Evolutionary conservation across 2,888 invertebrate species (phyloP), one percentile per base, ranked within the genome.

Genomic region (Cynaeus angustus): DNA sequence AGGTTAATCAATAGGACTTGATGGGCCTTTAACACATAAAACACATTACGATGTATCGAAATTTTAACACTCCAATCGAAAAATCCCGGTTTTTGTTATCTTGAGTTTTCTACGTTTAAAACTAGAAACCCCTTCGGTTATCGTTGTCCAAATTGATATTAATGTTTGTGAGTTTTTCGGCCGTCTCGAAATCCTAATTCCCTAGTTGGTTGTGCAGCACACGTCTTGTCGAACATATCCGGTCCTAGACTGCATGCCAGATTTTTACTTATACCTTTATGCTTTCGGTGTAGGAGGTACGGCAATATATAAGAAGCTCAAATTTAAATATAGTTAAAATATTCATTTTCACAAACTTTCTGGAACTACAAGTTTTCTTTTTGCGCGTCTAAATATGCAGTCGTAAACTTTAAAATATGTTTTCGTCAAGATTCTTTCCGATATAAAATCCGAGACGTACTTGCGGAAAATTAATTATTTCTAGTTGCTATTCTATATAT

Each of bases 1-100:
- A 46, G 46, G 46, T 46, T 46, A 46, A 46, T 46, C 46, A 26
- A 46, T 46, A 46, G 46, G n/a, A 46, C 16, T 46, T 16, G 46
- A 13, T 33, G 33, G 3, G n/a, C 1, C n/a, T 37, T 6, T 6
- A 41, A 41, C 12, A 41, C 41, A 41, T 13, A 41, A 41, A 41
- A 41, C n/a, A 41, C 12, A 41, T 41, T 41, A 41, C 13, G 41
- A 13, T 6, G 12, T 41, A 41, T 41, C 12, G 41, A 41, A 41
- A 41, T 41, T 41, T 41, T 10, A 41, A n/a, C 41, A n/a, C 10
- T 41, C 10, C 33, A 33, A 33, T 33, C 7, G 9, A 33, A 9
- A 33, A 33, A 21, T 21, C 21, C 21, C 21, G 4, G 21, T 21
- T 21, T 21, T 4, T 3, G 21, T 21, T 33, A 33, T 33, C 33